Conservation (phyloP, 2,888 invertebrate genomes). For the Amaurobius ferox region DNA sequence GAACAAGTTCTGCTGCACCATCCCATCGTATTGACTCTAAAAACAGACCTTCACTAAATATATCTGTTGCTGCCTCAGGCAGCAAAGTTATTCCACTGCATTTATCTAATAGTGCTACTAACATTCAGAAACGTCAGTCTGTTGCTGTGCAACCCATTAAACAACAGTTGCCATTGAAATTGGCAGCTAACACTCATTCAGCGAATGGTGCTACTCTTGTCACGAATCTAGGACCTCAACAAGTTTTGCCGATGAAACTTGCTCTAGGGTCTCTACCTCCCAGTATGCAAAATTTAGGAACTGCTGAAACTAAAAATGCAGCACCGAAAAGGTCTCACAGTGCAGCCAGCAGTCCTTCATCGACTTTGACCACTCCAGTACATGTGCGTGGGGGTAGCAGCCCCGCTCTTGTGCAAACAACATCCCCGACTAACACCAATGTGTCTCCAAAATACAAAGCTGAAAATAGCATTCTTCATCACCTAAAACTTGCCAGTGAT, state of each 20-base stretch:
- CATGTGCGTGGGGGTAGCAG: conserved; percentile 62
- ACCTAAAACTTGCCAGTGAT: conserved; percentile 51
- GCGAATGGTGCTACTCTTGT: conserved; percentile 43
- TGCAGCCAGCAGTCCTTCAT: conserved; percentile 58
- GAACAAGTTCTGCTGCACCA: conserved; percentile 41
- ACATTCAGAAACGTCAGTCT: conserved; percentile 82
- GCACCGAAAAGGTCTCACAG: conserved; percentile 60
- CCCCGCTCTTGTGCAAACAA: conserved; percentile 54
- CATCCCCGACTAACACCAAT: conserved; percentile 30
- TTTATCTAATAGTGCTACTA: conserved; percentile 85
- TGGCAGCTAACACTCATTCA: conserved; percentile 84
- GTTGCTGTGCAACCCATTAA: conserved; percentile 82
- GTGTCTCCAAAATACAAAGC: conserved; percentile 45
- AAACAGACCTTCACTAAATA: conserved; percentile 47
- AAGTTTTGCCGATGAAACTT: conserved; percentile 62
- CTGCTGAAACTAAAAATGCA: conserved; percentile 32
- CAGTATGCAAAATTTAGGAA: conserved; percentile 5
- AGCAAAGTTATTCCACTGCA: conserved; percentile 81
- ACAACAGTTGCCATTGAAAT: conserved; percentile 92
- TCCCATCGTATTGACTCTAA: conserved; percentile 58
- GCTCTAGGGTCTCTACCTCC: conserved; percentile 30
- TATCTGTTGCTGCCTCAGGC: conserved; percentile 1
- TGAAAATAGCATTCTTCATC: conserved; percentile 54
- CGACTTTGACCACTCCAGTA: conserved; percentile 56
- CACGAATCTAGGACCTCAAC: conserved; percentile 40